Evolutionary conservation across 2,113 vertebrate genomes (phyloP).

Genomic region (Sigmodon hispidus): DNA sequence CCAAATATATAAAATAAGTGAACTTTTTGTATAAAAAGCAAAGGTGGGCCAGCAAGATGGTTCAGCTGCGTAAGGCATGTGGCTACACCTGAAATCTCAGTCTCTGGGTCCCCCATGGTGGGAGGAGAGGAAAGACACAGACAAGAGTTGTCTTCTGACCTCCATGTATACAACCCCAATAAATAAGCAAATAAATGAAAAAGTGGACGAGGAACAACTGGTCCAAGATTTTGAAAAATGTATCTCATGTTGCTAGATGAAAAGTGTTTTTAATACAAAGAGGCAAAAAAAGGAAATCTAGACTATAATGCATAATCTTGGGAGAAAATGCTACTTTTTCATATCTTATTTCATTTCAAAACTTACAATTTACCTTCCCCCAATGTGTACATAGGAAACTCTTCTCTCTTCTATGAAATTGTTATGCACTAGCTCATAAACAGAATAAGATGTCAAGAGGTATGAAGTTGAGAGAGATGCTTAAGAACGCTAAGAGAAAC

Average conservation of each 20-base stretch:
- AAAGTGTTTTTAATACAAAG: not conserved
- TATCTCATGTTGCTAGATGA: not conserved
- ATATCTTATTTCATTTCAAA: not conserved
- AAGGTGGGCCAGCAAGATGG: not conserved
- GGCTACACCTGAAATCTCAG: not conserved
- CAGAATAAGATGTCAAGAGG: not conserved
- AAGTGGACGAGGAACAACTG: not conserved
- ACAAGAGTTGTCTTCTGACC: not conserved
- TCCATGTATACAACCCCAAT: not conserved
- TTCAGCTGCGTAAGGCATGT: not conserved
- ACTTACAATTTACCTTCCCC: not conserved
- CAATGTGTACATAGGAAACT: not conserved
- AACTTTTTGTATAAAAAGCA: not conserved
- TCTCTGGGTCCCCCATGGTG: not conserved
- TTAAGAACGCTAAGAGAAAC: not conserved
- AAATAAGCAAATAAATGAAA: not conserved
- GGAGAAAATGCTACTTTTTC: not conserved
- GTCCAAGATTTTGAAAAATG: not conserved
- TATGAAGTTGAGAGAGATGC: not conserved
- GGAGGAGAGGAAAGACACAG: not conserved
- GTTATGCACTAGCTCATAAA: not conserved
- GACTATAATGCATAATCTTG: not conserved
- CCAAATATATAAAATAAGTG: slow-evolving; percentile 45
- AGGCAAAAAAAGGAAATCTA: not conserved
- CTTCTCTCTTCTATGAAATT: not conserved